Evolutionary conservation across 2,888 invertebrate genomes (phyloP).

Genomic region (Mesochorus sp.): DNA sequence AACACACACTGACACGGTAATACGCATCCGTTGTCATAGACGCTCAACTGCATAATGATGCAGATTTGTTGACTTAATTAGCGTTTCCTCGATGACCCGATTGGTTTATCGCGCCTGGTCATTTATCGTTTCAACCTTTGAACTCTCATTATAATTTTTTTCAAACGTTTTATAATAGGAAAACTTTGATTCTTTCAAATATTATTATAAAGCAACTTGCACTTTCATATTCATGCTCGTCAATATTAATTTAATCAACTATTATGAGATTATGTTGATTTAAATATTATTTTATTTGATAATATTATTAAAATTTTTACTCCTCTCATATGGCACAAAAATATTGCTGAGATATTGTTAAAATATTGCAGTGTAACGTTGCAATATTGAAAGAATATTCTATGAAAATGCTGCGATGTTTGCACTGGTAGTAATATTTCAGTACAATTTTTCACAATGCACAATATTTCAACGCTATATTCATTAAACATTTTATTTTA

Average conservation of each 20-base stretch:
- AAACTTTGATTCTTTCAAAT: background rate
- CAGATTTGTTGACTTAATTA: constrained; percentile 43
- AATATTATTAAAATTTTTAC: background rate
- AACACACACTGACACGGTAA: constrained; percentile 15
- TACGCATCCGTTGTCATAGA: constrained; percentile 13
- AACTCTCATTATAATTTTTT: constrained; percentile 37
- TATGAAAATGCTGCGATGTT: too few relatives aligned
- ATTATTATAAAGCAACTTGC: background rate
- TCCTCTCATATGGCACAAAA: too few relatives aligned
- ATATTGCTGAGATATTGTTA: too few relatives aligned
- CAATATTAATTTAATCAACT: background rate
- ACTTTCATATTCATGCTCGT: background rate
- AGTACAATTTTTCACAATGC: too few relatives aligned
- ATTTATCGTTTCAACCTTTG: constrained; percentile 47
- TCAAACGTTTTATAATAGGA: background rate
- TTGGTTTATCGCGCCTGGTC: constrained; percentile 35
- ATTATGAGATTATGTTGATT: background rate
- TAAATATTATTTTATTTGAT: background rate
- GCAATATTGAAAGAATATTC: too few relatives aligned
- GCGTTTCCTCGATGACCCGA: constrained; percentile 6
- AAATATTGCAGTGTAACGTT: too few relatives aligned
- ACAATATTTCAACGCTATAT: too few relatives aligned
- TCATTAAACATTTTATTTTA: too few relatives aligned
- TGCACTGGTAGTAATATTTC: too few relatives aligned
- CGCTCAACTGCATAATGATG: constrained; percentile 15